These are phyloP conservation scores for Trachymyrmex cornetzi DNA, from an alignment of 1,140 invertebrate genomes.

Conservation along the genomic window DNA sequence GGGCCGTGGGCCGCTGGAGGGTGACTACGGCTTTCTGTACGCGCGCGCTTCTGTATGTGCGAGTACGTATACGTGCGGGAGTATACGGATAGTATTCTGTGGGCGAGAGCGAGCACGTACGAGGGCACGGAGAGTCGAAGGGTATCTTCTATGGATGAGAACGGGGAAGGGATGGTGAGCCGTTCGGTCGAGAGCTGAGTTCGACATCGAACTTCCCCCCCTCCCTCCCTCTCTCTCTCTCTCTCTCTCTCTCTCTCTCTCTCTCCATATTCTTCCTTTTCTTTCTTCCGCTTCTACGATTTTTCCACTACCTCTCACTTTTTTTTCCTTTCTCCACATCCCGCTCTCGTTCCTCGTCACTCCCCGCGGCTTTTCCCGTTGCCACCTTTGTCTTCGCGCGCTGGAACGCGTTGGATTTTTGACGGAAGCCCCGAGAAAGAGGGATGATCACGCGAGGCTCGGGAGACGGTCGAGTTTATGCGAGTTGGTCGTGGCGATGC, in stretches of 20 bases:
- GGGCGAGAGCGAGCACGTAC: constrained; percentile 73
- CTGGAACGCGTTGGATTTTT: constrained; percentile 56
- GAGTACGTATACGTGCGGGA: constrained; percentile 62
- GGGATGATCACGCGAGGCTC: constrained; percentile 48
- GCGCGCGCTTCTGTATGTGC: constrained; percentile 60
- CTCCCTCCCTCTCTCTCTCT: constrained; percentile 55
- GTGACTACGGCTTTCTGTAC: constrained; percentile 69
- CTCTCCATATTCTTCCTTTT: constrained; percentile 46
- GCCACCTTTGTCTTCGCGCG: constrained; percentile 54
- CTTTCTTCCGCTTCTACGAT: constrained; percentile 52
- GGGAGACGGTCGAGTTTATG: constrained; percentile 51
- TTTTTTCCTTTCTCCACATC: constrained; percentile 37
- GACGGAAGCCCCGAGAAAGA: constrained; percentile 60
- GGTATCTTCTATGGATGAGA: constrained; percentile 83
- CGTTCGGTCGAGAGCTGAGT: constrained; percentile 46
- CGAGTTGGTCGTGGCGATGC: constrained; percentile 38
- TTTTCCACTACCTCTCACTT: constrained; percentile 24
- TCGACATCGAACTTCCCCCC: constrained; percentile 72
- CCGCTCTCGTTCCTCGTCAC: constrained; percentile 51
- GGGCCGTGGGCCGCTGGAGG: constrained; percentile 66
- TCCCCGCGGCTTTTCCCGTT: constrained; percentile 53
- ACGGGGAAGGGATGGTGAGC: constrained; percentile 65
- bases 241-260: constrained; percentile 49
- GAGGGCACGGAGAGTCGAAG: constrained; percentile 80
- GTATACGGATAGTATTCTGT: constrained; percentile 45